Evolutionary conservation across 2,113 vertebrate genomes (phyloP).

Genomic region (Eidolon helvum): DNA sequence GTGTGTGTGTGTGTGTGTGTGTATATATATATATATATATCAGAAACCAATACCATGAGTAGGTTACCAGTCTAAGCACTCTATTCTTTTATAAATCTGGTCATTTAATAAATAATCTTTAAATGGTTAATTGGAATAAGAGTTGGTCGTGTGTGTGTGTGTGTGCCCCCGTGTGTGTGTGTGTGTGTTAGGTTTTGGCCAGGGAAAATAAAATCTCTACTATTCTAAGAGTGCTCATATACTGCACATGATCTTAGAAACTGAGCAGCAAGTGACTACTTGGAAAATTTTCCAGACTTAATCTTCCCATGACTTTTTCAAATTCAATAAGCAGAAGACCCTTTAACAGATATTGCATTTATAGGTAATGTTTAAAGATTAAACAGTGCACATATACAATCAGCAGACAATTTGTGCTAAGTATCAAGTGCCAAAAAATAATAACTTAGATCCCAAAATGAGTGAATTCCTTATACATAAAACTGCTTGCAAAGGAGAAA

Average conservation of each 20-base stretch:
- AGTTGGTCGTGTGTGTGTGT: background rate
- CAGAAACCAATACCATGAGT: background rate
- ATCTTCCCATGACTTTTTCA: background rate
- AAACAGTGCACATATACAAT: slow-evolving; percentile 12
- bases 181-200: background rate
- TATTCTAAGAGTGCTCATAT: background rate
- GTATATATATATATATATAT: too few relatives aligned
- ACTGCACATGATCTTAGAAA: background rate
- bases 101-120: background rate
- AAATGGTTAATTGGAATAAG: background rate
- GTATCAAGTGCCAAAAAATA: slow-evolving; percentile 26
- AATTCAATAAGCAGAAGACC: slow-evolving; percentile 32
- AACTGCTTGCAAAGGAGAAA: slow-evolving; percentile 63
- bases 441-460: slow-evolving; percentile 28
- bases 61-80: background rate
- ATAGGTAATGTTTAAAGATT: slow-evolving; percentile 48
- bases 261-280: background rate
- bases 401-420: slow-evolving; percentile 3
- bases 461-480: background rate
- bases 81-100: background rate
- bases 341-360: slow-evolving; percentile 1
- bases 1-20: too few relatives aligned
- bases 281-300: slow-evolving; percentile 3
- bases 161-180: too few relatives aligned
- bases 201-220: background rate